These are phyloP conservation scores for Nymphicus hollandicus DNA, from an alignment of 2,113 vertebrate genomes.

Conservation along the genomic window DNA sequence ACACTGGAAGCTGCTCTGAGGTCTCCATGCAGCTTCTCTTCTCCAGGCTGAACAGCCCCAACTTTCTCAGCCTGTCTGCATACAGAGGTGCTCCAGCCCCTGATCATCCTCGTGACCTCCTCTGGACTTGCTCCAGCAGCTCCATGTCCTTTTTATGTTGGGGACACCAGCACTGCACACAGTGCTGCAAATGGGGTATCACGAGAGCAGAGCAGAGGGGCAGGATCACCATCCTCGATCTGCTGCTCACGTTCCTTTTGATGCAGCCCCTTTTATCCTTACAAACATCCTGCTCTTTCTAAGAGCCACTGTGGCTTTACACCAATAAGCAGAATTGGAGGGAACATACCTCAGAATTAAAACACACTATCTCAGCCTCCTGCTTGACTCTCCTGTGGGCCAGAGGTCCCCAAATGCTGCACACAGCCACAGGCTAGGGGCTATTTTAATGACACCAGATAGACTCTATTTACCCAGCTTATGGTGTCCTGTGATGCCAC, in stretches of 20 bases:
- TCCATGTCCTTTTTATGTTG: background rate
- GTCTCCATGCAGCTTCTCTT: background rate
- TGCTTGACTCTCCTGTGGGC: background rate
- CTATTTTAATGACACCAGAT: background rate
- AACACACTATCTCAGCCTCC: background rate
- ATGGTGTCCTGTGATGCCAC: background rate
- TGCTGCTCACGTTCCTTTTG: background rate
- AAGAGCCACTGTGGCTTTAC: background rate
- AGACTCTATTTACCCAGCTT: background rate
- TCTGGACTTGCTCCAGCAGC: background rate
- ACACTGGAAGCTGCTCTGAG: background rate
- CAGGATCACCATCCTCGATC: background rate
- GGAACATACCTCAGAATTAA: background rate
- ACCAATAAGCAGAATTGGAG: background rate
- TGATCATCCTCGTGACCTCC: background rate
- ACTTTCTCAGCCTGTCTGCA: background rate
- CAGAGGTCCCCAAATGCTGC: background rate
- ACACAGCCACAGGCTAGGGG: background rate
- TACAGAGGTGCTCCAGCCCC: background rate
- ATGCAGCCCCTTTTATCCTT: background rate
- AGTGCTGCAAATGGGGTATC: background rate
- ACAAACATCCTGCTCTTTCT: background rate
- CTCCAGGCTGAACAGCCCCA: background rate
- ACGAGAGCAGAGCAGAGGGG: background rate
- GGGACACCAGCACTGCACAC: background rate